phyloP scores from a whole-genome alignment of 1,140 invertebrate species.

The Micrasema minimum region DNA sequence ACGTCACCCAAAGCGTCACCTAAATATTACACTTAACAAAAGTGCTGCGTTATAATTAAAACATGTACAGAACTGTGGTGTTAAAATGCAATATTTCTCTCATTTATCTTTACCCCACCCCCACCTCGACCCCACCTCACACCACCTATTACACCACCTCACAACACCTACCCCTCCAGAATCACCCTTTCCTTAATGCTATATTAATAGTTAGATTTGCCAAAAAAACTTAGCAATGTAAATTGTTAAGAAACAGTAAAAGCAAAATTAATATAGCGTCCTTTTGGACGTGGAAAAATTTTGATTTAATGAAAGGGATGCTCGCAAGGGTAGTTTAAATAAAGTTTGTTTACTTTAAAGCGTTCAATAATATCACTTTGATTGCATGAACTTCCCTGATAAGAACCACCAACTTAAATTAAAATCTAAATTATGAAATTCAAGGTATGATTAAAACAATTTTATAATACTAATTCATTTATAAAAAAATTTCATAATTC shows the following conservation, averaged over 20 bases:
- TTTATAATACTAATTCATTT: no score
- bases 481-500: no score
- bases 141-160: no score
- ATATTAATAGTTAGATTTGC: conserved; percentile 34
- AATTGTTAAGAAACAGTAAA: conserved; percentile 27
- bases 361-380: conserved; percentile 22
- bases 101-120: conserved; percentile 25
- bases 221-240: conserved; percentile 22
- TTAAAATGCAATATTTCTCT: conserved; percentile 34
- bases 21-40: conserved; percentile 13
- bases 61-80: conserved; percentile 36
- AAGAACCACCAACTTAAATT: no score
- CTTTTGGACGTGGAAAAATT: conserved; percentile 18
- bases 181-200: conserved; percentile 20
- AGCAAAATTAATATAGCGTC: conserved; percentile 20
- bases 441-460: no score
- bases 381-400: not conserved
- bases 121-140: not conserved
- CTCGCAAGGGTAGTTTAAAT: conserved; percentile 16
- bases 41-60: conserved; percentile 27
- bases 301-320: conserved; percentile 21
- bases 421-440: no score
- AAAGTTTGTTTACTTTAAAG: conserved; percentile 16
- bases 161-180: no score
- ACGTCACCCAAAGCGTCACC: not conserved